A percentile compares a stretch with the other conserved stretches of the same genome.
Evolutionary conservation across 2,888 invertebrate genomes (phyloP).

Genomic region (Epistrophe eligans): DNA sequence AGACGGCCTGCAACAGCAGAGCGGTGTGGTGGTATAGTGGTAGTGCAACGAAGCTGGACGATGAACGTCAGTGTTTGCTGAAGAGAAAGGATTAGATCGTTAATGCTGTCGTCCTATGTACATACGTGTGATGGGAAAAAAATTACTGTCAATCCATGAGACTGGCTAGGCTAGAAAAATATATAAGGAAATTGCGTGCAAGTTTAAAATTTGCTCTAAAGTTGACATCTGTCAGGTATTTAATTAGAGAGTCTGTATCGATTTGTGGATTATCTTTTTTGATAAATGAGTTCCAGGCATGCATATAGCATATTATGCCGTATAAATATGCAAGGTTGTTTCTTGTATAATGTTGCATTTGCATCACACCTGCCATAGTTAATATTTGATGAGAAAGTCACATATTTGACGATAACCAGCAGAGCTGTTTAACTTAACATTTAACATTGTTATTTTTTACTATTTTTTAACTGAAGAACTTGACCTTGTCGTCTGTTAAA

Average conservation of each 20-base stretch:
- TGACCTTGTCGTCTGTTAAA: too few relatives aligned
- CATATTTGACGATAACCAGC: neutral
- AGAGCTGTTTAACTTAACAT: too few relatives aligned
- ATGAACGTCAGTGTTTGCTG: conserved; percentile 24
- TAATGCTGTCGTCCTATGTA: neutral
- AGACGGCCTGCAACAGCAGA: neutral
- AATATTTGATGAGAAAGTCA: neutral
- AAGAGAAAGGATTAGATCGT: conserved; percentile 55
- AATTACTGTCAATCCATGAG: conserved; percentile 13
- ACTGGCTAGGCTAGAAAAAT: neutral
- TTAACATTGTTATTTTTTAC: too few relatives aligned
- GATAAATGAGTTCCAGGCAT: conserved; percentile 25
- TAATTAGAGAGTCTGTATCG: conserved; percentile 59
- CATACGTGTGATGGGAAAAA: conserved; percentile 6
- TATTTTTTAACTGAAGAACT: too few relatives aligned
- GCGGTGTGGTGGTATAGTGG: neutral
- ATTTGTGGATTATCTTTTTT: conserved; percentile 35
- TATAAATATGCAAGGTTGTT: neutral
- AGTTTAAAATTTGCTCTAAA: conserved; percentile 41
- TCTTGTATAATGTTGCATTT: conserved; percentile 12
- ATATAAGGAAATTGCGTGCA: conserved; percentile 45
- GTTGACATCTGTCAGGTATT: conserved; percentile 49
- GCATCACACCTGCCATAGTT: conserved; percentile 6
- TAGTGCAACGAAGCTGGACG: conserved; percentile 22
- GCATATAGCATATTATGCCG: neutral